Evolutionary conservation across 2,113 vertebrate genomes (phyloP), one percentile per base, ranked within the genome.

Genomic region (Xiphophorus hellerii): DNA sequence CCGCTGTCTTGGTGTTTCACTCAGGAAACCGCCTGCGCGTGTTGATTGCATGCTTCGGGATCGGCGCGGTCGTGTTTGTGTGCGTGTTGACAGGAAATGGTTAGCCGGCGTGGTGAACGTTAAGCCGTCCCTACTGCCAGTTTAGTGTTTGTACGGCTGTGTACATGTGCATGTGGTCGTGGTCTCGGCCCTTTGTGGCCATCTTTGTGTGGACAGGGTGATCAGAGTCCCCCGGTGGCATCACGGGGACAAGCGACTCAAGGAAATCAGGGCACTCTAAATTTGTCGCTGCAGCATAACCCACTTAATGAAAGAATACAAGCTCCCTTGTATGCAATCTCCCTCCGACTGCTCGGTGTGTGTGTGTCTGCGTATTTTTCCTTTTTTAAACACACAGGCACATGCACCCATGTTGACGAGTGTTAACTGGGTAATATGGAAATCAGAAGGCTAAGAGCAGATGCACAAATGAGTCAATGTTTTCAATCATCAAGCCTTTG

Each of bases 251-350:
- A 89, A 86, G 93, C 89, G 89, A 93, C 92, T 93, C 88, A 90
- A 93, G 82, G 89, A 95, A 95, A 95, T 94, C 93, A 95, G 94
- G 94, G 93, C 94, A 92, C 93, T 94, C 94, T 95, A 95, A 94
- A 94, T 94, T 93, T 94, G 94, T 94, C 94, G 82, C 93, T 94
- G 93, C 94, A 93, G 93, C 93, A 94, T 95, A 95, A 94, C 94
- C 94, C 93, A 95, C 92, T 94, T 95, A 92, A 92, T 89, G 90
- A 92, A 91, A 88, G 88, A 91, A 88, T 80, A 88, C 91, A 89
- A 85, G 79, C 80, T 77, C 76, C 73, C 86, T 66, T 13, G 67
- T 71, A 79, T 79, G 71, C 48, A 33, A 77, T 80, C 76, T 66
- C 68, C 44, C 78, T 63, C 69, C 7, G 28, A 28, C 76, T 73